These are phyloP conservation scores for Rostratula benghalensis DNA, from an alignment of 2,113 vertebrate species.

Conservation along the genomic window DNA sequence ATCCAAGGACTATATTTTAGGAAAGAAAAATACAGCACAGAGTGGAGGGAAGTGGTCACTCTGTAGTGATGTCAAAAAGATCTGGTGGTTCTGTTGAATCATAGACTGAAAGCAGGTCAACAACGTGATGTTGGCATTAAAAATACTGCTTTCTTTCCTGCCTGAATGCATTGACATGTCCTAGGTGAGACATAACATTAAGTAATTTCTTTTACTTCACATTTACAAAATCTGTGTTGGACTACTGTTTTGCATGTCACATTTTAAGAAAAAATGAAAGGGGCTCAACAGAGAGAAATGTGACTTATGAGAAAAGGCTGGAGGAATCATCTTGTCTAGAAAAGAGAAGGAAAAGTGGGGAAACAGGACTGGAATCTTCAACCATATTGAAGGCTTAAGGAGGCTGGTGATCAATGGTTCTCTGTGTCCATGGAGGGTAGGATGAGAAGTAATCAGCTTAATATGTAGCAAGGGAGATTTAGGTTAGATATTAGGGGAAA, in stretches of 20 bases:
- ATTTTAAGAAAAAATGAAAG: neutral
- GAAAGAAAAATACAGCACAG: neutral
- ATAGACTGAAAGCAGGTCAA: neutral
- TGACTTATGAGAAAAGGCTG: neutral
- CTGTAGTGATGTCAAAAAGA: neutral
- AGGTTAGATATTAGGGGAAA: neutral
- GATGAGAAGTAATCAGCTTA: neutral
- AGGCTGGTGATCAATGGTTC: neutral
- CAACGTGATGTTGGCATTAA: neutral
- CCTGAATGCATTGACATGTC: neutral
- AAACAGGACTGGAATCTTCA: neutral
- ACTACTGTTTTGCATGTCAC: neutral
- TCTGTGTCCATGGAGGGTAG: neutral
- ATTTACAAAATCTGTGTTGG: neutral
- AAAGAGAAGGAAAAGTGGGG: neutral
- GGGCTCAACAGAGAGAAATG: neutral
- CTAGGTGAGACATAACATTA: neutral
- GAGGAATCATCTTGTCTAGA: neutral
- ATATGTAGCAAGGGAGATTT: conserved; percentile 2
- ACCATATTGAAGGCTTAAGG: neutral
- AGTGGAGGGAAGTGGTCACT: neutral
- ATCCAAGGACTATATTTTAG: neutral
- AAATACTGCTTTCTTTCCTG: neutral
- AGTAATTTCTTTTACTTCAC: neutral
- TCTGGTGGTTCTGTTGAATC: neutral